Base-by-base conservation (phyloP, 1,140 invertebrate species). In the Drosophila asahinai region DNA sequence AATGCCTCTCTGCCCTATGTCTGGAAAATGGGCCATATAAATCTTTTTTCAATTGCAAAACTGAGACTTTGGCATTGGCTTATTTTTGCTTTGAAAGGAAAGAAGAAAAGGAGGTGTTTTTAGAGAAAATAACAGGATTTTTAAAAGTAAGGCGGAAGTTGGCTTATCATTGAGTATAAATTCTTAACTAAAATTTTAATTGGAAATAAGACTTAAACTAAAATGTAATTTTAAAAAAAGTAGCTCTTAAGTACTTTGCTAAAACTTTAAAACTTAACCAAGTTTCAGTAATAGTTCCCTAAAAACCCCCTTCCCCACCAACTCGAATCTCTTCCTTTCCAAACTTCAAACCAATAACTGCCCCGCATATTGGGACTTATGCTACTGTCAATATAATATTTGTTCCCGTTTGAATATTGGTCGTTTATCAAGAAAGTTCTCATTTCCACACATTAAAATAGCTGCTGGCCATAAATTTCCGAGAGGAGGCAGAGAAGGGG, bases 381-480 rank as follows among this genome's bases (percentile, higher is more conserved):
- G 75, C 71, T 80, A 80, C 72, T 87, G 84, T 83, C 83, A 74
- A 87, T 86, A 80, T 80, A 60, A 47, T 66, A 51, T 42, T 22
- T 48, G 74, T 54, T 22, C 63, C 75, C 73, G 59, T 80, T 70
- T 74, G 65, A 68, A 68, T 72, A 52, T 59, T 67, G 60, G 17
- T 42, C 70, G 75, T 86, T 80, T 83, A 73, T 83, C 83, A 80
- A 87, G 67, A 62, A 65, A 71, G 80, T 86, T 83, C 80, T 87
- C 83, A 87, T 83, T 87, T 89, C 80, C 72, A 81, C 84, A 87
- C 81, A 89, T 87, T 87, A 89, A 89, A 87, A 87, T 72, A 70
- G 76, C 54, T 68, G 67, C 47, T 72, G 61, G 51, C 59, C 73
- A 84, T 87, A 87, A 87, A 87, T 89, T 64, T 62, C 43, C 61